These are phyloP conservation scores for Cynocephalus volans DNA, from an alignment of 2,113 vertebrate genomes.

Conservation along the genomic window DNA sequence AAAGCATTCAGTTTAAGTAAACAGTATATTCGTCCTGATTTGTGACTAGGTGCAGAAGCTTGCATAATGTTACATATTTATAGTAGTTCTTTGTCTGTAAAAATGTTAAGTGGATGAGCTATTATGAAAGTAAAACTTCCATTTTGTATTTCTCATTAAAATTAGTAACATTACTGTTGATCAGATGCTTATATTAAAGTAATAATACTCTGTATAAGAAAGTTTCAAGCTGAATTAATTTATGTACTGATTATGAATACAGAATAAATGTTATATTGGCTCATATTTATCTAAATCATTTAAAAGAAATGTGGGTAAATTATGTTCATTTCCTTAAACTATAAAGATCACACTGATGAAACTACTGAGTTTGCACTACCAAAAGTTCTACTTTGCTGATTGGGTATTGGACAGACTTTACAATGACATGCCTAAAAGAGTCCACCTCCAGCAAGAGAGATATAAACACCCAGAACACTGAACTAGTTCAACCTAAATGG, in stretches of 20 bases:
- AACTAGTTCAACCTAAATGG: neutral
- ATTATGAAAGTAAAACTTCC: slow-evolving; percentile 74
- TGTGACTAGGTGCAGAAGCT: slow-evolving; percentile 65
- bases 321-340: slow-evolving; percentile 55
- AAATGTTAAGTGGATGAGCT: slow-evolving; percentile 78
- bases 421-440: neutral
- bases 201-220: slow-evolving; percentile 75
- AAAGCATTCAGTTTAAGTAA: slow-evolving; percentile 30
- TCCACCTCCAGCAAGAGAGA: neutral
- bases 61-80: slow-evolving; percentile 71
- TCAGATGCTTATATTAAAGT: slow-evolving; percentile 73
- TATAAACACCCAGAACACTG: neutral
- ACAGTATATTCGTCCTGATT: slow-evolving; percentile 53
- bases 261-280: slow-evolving; percentile 78
- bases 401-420: neutral
- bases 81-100: slow-evolving; percentile 74
- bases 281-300: slow-evolving; percentile 62
- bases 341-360: slow-evolving; percentile 39
- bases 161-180: slow-evolving; percentile 73
- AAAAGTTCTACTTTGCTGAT: neutral
- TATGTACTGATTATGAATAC: slow-evolving; percentile 73
- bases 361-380: neutral
- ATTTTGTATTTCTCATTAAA: slow-evolving; percentile 77
- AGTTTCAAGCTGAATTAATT: slow-evolving; percentile 75
- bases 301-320: slow-evolving; percentile 25